phyloP scores from a whole-genome alignment of 2,113 vertebrate genomes.

The Thamnophis sirtalis region DNA sequence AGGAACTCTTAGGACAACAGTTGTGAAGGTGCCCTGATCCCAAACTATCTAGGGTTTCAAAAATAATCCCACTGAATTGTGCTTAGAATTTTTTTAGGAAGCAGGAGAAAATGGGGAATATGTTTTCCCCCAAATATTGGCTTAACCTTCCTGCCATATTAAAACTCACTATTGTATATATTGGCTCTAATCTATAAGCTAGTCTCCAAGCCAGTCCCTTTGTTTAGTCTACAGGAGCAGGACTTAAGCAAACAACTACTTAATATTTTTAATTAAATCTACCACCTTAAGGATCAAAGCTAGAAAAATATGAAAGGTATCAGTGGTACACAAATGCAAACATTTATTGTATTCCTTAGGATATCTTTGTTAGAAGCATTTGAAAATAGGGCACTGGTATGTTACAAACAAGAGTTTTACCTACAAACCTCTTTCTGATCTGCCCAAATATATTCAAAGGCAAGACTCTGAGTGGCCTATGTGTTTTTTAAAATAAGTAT shows the following conservation, averaged over 20 bases:
- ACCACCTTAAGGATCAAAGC: neutral
- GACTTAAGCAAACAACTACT: conserved; percentile 1
- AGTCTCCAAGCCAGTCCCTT: conserved; percentile 15
- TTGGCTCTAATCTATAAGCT: conserved; percentile 22
- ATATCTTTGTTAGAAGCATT: neutral
- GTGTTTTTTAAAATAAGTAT: neutral
- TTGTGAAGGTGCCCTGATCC: neutral
- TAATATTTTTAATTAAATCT: neutral
- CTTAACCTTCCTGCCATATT: conserved; percentile 14
- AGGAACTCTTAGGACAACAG: neutral
- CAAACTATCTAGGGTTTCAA: neutral
- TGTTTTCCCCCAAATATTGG: conserved; percentile 22
- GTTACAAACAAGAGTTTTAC: neutral
- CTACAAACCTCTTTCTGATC: neutral
- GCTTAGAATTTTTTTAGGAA: neutral
- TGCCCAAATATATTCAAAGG: neutral
- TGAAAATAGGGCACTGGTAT: neutral
- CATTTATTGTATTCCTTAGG: neutral
- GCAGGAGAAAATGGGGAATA: conserved; percentile 5
- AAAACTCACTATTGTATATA: conserved; percentile 3
- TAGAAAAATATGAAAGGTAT: neutral
- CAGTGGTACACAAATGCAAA: neutral
- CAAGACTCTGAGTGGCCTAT: neutral
- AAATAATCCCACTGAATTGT: neutral
- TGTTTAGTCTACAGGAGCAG: conserved; percentile 25